Evolutionary conservation across 1,140 invertebrate genomes (phyloP), one percentile per base, ranked within the genome.

Genomic region (Drosophila tsacasi): DNA sequence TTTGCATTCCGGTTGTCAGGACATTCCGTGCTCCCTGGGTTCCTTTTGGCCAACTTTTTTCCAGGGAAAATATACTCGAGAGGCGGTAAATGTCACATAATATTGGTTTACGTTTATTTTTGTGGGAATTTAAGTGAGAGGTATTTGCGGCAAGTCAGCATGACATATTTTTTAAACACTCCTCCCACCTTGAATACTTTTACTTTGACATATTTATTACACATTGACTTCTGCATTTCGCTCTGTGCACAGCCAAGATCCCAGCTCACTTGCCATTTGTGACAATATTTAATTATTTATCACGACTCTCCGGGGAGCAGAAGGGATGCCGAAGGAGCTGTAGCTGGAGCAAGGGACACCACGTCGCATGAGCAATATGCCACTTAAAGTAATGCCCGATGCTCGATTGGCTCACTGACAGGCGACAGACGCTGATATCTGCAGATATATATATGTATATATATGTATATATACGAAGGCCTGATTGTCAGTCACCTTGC

Each of bases 261-360:
- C 27, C 25, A 35, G 30, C 37, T 50, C 76, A 71, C 61, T 80
- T 71, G 46, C 71, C 69, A 71, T 75, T 81, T 81, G 73, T 79
- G 71, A 78, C 76, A 81, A 83, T 84, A 87, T 89, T 87, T 90
- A 89, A 89, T 90, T 85, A 89, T 89, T 89, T 71, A 89, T 75
- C 74, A 71, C 77, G 69, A 55, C 81, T 72, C 62, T 57, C 60
- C 21, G 42, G 44, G 52, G 61, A 66, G 39, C 55, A 63, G 60
- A 30, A 55, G 25, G 46, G 63, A 55, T 77, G 75, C 63, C 55
- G 58, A 55, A 17, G 64, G 44, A 54, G 58, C 42, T 25, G 35
- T 5, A n/a, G 32, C 49, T 32, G 50, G 9, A 10, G 47, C 49
- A 25, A 2, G 65, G 54, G 57, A 73, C 75, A 62, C 76, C 81